Evolutionary conservation across 2,797 vertebrate species (phyloP).

Genomic region (Diceros bicornis): DNA sequence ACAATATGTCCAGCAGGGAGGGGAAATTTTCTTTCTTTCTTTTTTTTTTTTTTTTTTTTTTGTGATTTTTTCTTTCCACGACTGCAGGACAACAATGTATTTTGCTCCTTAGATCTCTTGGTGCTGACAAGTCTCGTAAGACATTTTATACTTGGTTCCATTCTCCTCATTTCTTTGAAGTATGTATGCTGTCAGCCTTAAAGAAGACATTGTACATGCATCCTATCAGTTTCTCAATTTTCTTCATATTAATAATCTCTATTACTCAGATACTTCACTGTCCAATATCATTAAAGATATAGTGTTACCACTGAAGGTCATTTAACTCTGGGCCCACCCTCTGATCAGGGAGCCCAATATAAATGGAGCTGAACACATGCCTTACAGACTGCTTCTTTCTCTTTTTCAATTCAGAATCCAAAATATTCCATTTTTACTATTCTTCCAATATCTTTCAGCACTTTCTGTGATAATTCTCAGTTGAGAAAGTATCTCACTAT

Average conservation of each 20-base stretch:
- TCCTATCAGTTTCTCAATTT: neutral
- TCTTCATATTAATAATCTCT: neutral
- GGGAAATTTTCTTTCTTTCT: neutral
- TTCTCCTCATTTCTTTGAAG: neutral
- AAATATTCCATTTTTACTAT: neutral
- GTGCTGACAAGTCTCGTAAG: neutral
- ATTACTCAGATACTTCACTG: neutral
- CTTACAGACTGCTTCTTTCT: neutral
- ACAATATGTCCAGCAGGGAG: neutral
- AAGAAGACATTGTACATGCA: neutral
- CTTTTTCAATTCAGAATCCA: neutral
- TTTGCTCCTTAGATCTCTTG: conserved; percentile 13
- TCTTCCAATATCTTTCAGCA: neutral
- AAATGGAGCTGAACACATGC: neutral
- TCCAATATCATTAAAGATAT: neutral
- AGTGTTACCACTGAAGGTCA: neutral
- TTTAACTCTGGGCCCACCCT: neutral
- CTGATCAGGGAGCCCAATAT: neutral
- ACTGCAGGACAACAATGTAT: neutral
- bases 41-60: neutral
- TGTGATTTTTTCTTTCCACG: neutral
- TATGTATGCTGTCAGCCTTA: neutral
- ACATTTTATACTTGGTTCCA: neutral
- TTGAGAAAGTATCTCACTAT: neutral
- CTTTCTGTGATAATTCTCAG: neutral